Percentiles rank a stretch among this genome's conserved stretches.
These are phyloP conservation scores for Xyrauchen texanus DNA, from an alignment of 2,113 vertebrate species.

Conservation along the genomic window DNA sequence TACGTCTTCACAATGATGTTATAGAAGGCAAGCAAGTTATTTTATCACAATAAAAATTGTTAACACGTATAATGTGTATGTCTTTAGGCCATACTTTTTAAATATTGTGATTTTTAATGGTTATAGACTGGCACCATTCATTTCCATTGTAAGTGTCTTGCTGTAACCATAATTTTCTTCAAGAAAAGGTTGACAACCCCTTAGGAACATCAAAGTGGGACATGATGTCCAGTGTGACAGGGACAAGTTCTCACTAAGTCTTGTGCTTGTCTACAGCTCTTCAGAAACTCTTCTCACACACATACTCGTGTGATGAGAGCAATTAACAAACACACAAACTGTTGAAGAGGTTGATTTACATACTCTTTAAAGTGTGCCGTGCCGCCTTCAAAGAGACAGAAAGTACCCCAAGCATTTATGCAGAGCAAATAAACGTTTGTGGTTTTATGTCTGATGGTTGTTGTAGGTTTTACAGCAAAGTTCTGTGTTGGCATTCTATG, in stretches of 20 bases:
- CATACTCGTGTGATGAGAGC: slow-evolving; percentile 14
- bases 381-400: slow-evolving; percentile 1
- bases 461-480: slow-evolving; percentile 30
- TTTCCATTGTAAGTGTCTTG: too few relatives aligned
- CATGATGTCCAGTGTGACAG: slow-evolving; percentile 4
- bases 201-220: slow-evolving; percentile 31
- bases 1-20: too few relatives aligned
- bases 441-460: slow-evolving; percentile 18
- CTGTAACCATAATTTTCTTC: too few relatives aligned
- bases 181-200: slow-evolving; percentile 3
- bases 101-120: too few relatives aligned
- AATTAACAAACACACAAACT: slow-evolving; percentile 39
- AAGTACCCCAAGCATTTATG: slow-evolving; percentile 16
- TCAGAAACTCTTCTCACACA: slow-evolving; percentile 20
- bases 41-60: too few relatives aligned
- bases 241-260: neutral
- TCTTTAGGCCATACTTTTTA: too few relatives aligned
- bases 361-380: slow-evolving; percentile 54
- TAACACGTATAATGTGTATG: too few relatives aligned
- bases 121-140: too few relatives aligned
- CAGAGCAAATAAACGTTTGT: slow-evolving; percentile 19
- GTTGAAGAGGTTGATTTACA: slow-evolving; percentile 52
- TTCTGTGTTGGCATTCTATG: neutral
- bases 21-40: too few relatives aligned
- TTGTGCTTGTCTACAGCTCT: slow-evolving; percentile 3